Conservation (phyloP, 2,113 vertebrate genomes). For the Butastur rufipennis region DNA sequence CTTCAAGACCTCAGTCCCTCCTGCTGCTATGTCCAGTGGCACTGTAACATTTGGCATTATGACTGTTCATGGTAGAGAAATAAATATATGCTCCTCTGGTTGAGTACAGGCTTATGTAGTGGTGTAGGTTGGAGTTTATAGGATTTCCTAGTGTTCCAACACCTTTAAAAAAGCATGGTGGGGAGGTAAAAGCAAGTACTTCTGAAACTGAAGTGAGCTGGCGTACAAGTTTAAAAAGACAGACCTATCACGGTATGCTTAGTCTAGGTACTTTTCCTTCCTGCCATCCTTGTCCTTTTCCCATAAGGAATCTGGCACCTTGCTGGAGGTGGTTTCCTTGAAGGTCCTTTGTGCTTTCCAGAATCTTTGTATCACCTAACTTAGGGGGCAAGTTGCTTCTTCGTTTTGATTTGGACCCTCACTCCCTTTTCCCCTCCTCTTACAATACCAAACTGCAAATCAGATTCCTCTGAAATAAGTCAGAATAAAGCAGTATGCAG, state of each 20-base stretch:
- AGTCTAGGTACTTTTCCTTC: background rate
- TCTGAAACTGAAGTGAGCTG: background rate
- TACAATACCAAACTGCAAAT: background rate
- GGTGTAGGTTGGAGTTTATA: background rate
- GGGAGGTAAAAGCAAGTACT: background rate
- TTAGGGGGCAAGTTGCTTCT: background rate
- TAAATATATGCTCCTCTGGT: background rate
- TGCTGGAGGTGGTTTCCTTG: background rate
- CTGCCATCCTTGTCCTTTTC: background rate
- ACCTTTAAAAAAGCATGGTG: background rate
- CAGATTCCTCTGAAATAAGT: background rate
- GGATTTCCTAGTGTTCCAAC: background rate
- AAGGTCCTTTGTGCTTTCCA: background rate
- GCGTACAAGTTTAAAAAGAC: background rate
- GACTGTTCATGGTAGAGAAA: background rate
- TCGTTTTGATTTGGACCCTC: background rate
- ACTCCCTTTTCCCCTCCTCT: background rate
- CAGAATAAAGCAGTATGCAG: background rate
- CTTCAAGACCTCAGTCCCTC: background rate
- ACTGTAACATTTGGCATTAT: background rate
- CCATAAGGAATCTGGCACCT: background rate
- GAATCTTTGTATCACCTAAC: background rate
- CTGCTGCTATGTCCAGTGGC: rapidly evolving
- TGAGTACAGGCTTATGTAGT: background rate
- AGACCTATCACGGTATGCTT: background rate